A percentile compares a stretch with the other conserved stretches of the same genome.
These are phyloP conservation scores for Candidula unifasciata DNA, from an alignment of 2,888 invertebrate genomes.

Conservation along the genomic window DNA sequence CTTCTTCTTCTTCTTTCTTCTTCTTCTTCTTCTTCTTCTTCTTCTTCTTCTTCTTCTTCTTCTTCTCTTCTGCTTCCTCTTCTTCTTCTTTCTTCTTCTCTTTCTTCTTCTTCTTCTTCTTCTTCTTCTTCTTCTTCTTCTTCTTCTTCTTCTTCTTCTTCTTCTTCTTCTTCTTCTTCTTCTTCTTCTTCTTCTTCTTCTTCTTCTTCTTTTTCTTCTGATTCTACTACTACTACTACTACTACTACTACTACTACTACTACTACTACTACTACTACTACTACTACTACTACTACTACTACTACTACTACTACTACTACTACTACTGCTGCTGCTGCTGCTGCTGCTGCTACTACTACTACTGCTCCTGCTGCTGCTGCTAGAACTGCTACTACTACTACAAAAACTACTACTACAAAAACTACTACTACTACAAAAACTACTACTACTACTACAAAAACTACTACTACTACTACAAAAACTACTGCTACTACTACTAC, in stretches of 20 bases:
- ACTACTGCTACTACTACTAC: slow-evolving; percentile 16
- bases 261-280: slow-evolving; percentile 39
- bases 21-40: slow-evolving; percentile 1
- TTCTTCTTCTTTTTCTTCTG: neutral
- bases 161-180: neutral
- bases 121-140: neutral
- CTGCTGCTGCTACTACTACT: slow-evolving; percentile 33
- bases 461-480: slow-evolving; percentile 23
- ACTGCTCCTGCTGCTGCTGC: slow-evolving; percentile 20
- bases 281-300: slow-evolving; percentile 37
- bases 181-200: neutral
- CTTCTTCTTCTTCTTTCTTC: too few species aligned
- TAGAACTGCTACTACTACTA: slow-evolving; percentile 30
- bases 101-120: slow-evolving; percentile 24
- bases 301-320: slow-evolving; percentile 33
- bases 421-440: slow-evolving; percentile 28
- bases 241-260: slow-evolving; percentile 39
- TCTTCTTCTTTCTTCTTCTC: slow-evolving; percentile 28
- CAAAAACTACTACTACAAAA: slow-evolving; percentile 30
- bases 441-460: slow-evolving; percentile 9
- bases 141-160: neutral
- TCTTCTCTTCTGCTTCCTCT: slow-evolving; percentile 28
- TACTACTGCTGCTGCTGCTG: slow-evolving; percentile 26
- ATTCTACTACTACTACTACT: slow-evolving; percentile 32
- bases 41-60: slow-evolving; percentile 30